Base-by-base conservation (phyloP, 2,113 vertebrate genomes). In the Myiopsitta monachus region DNA sequence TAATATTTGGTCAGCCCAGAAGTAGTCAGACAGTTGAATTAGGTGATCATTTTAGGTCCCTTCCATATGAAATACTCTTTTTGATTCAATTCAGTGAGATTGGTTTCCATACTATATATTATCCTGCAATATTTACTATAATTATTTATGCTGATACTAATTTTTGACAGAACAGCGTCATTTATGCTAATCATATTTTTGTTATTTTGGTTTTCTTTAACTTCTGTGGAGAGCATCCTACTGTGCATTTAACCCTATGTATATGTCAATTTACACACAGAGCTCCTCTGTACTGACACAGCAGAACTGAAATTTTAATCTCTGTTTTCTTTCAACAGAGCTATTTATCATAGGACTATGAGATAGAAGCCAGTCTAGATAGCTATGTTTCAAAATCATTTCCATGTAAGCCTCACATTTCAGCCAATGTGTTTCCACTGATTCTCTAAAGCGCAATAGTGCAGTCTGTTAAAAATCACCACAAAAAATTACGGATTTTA, bases 361-460 rank as follows among this genome's bases (percentile, higher is more conserved):
- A 72, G 17, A 28, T 16, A 55, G n/a, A 90, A 84, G 7, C 12
- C 26, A 57, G 7, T 14, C 30, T 47, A 46, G 17, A 36, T 26
- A 59, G 7, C 51, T 55, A 24, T 1, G 5, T 33, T 75, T 23
- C 23, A 74, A 83, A 83, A 38, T 36, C 3, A 67, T 55, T 87
- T 77, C 41, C 41, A 51, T 15, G n/a, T 64, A 33, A 46, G 6
- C 18, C 23, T 61, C 54, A 78, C 22, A 41, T 78, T 84, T 77
- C 27, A 52, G 0, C 2, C 10, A 41, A 4, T 49, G 24, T 17
- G 1, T 3, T 52, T 75, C n/a, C 38, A 67, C 2, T 30, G 27
- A 78, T 76, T 63, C 38, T 11, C 7, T 15, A 14, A 28, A 68
- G 67, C 28, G 51, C 22, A 63, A 36, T 26, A 43, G 12, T 39